Evolutionary conservation across 2,797 vertebrate genomes (phyloP).

Genomic region (Valencia hispanica): DNA sequence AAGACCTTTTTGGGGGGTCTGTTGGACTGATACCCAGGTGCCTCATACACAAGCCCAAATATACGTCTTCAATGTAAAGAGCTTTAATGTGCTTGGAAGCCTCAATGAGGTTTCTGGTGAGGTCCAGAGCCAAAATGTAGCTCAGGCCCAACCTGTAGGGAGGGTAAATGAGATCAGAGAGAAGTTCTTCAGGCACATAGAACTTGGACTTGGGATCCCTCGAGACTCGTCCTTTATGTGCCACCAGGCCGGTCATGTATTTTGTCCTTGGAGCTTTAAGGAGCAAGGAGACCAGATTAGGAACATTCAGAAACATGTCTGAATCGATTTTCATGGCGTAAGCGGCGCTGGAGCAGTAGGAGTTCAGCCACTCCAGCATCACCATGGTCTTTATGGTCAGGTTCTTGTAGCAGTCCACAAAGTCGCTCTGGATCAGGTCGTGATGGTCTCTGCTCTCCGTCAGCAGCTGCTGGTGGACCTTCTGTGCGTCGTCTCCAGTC

Average conservation of each 20-base stretch:
- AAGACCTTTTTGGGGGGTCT: fast-evolving
- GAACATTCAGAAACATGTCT: constrained; percentile 79
- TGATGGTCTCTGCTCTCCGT: constrained; percentile 61
- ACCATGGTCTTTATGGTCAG: constrained; percentile 80
- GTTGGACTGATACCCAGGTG: constrained; percentile 44
- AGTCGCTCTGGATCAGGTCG: constrained; percentile 77
- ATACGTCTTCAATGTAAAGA: constrained; percentile 80
- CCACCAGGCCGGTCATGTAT: constrained; percentile 67
- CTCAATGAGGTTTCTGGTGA: constrained; percentile 55
- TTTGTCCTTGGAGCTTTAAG: background rate
- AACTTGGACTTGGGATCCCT: constrained; percentile 51
- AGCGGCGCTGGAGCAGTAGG: constrained; percentile 53
- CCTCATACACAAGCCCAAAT: constrained; percentile 75
- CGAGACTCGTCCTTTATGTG: background rate
- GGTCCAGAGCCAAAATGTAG: constrained; percentile 75
- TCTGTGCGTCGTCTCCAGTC: background rate
- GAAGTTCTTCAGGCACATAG: constrained; percentile 59
- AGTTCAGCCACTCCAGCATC: constrained; percentile 77
- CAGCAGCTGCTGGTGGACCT: constrained; percentile 44
- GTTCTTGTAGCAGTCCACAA: constrained; percentile 80
- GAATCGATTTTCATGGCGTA: constrained; percentile 79
- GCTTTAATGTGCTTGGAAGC: constrained; percentile 59
- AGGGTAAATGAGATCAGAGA: constrained; percentile 41
- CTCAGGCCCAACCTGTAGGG: constrained; percentile 74
- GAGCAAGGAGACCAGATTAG: constrained; percentile 52